Conservation (phyloP, 2,113 vertebrate genomes). For the Mustelus asterias region DNA sequence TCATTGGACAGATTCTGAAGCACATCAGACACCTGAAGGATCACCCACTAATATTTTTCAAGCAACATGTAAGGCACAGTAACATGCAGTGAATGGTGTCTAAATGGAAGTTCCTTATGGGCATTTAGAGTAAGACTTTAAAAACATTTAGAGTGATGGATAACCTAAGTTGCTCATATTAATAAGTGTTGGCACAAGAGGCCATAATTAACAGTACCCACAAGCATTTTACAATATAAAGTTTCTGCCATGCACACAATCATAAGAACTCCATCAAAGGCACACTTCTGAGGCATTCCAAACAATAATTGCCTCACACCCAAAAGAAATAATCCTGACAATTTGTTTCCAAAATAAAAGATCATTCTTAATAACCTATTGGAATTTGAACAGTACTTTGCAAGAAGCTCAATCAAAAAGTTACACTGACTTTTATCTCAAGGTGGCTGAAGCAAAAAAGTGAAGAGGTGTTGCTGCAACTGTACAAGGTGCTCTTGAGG, state of each 20-base stretch:
- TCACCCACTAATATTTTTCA: neutral
- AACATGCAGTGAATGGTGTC: neutral
- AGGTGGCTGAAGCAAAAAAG: too few species aligned
- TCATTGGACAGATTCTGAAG: neutral
- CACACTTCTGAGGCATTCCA: neutral
- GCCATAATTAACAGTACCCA: neutral
- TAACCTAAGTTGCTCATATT: constrained; percentile 10
- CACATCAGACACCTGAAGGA: neutral
- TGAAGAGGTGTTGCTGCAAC: too few species aligned
- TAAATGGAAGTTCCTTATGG: neutral
- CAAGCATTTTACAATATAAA: neutral
- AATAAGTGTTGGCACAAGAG: neutral
- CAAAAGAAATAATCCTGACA: neutral
- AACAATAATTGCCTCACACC: neutral
- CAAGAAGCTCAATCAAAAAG: neutral
- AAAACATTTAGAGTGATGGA: neutral
- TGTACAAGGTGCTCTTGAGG: too few species aligned
- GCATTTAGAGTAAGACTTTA: neutral
- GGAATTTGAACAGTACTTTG: neutral
- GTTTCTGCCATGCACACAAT: neutral
- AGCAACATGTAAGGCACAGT: neutral
- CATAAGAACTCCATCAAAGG: neutral
- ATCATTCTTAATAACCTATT: neutral
- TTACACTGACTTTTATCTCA: too few species aligned
- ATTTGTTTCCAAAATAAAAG: constrained; percentile 9